Conservation (phyloP, 2,797 vertebrate species). For the Sebastes iracundus region DNA sequence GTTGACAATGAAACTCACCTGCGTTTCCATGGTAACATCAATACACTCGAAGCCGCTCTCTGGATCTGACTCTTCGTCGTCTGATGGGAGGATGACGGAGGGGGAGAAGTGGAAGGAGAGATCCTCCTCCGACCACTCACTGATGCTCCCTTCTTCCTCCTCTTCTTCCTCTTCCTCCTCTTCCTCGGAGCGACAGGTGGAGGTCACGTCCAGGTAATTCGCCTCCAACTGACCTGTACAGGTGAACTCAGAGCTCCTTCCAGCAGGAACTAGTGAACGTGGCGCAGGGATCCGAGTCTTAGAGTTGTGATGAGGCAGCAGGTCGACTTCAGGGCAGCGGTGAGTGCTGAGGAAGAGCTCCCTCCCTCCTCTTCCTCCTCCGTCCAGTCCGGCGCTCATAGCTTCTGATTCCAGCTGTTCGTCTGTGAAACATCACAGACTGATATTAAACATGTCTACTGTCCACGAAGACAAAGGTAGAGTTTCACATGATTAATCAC, state of each 20-base stretch:
- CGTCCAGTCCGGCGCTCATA: conserved; percentile 4
- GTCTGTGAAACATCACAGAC: no score
- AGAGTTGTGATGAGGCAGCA: neutral
- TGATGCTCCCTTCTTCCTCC: conserved; percentile 63
- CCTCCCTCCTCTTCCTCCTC: neutral
- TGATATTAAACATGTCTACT: no score
- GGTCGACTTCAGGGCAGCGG: conserved; percentile 53
- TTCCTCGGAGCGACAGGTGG: conserved; percentile 38
- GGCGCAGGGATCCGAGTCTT: neutral
- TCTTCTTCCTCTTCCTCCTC: neutral
- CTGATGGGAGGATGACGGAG: conserved; percentile 54
- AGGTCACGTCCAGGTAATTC: conserved; percentile 77
- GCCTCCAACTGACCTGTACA: no score
- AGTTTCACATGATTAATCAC: no score
- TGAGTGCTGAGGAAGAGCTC: conserved; percentile 47
- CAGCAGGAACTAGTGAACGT: neutral
- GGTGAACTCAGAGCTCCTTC: no score
- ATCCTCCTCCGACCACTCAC: conserved; percentile 75
- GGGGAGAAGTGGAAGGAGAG: conserved; percentile 71
- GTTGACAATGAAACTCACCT: conserved; percentile 12
- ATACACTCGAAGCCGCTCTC: conserved; percentile 81
- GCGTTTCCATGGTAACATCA: conserved; percentile 84
- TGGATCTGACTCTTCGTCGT: conserved; percentile 67
- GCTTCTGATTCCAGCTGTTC: neutral
- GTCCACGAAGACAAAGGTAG: no score